These are phyloP conservation scores for Macrotus californicus DNA, from an alignment of 2,113 vertebrate genomes.

Conservation along the genomic window DNA sequence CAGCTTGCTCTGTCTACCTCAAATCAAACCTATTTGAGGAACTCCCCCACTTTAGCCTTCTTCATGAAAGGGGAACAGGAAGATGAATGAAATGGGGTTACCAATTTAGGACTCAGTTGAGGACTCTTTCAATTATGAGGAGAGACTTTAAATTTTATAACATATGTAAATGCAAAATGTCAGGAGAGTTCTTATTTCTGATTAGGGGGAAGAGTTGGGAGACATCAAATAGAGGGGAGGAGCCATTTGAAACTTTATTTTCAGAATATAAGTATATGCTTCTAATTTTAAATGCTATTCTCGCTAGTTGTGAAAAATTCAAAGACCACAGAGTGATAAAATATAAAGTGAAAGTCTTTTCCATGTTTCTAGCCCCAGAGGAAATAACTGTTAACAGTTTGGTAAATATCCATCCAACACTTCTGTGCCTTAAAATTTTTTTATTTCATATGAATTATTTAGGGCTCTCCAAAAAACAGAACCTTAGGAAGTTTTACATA, in stretches of 20 bases:
- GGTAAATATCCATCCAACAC: neutral
- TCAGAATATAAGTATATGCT: neutral
- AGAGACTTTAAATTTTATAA: neutral
- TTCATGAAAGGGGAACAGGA: neutral
- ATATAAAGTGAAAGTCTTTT: neutral
- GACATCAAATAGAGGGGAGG: neutral
- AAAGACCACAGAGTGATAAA: neutral
- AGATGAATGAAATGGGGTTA: neutral
- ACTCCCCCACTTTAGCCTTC: neutral
- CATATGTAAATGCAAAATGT: neutral
- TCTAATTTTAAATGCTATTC: neutral
- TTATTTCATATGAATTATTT: neutral
- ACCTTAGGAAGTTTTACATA: neutral
- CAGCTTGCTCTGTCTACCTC: neutral
- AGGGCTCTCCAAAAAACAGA: neutral
- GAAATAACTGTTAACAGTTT: neutral
- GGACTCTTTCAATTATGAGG: neutral
- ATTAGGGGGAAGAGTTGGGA: neutral
- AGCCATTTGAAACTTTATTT: neutral
- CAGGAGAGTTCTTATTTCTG: neutral
- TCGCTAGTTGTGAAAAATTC: neutral
- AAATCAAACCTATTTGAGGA: slow-evolving; percentile 6
- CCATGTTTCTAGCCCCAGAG: neutral
- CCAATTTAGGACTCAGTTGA: neutral
- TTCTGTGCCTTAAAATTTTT: neutral